A percentile compares a stretch with the other conserved stretches of the same genome.
These are phyloP conservation scores for Ephialtes manifestator DNA, from an alignment of 2,888 invertebrate species.

Conservation along the genomic window DNA sequence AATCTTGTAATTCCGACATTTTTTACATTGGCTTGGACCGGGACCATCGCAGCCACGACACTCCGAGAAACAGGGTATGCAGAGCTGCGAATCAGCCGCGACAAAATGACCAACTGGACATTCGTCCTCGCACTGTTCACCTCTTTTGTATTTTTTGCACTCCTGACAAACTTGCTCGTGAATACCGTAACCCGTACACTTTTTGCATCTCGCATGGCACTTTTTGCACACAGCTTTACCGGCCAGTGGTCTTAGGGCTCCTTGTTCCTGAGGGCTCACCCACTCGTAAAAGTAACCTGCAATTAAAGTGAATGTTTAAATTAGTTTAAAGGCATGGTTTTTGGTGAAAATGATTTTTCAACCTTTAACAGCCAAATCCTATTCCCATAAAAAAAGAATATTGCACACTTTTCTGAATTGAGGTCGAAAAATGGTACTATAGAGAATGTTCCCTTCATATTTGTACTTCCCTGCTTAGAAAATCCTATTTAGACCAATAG, in stretches of 20 bases:
- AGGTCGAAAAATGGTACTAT: slow-evolving; percentile 5
- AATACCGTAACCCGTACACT: slow-evolving; percentile 95
- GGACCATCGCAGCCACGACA: slow-evolving; percentile 95
- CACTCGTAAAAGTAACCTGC: slow-evolving; percentile 94
- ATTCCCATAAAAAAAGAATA: too few species aligned
- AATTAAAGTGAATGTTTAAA: slow-evolving; percentile 20
- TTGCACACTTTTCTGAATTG: background rate
- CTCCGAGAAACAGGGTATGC: slow-evolving; percentile 92
- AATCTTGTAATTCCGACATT: slow-evolving; percentile 93
- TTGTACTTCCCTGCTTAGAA: background rate
- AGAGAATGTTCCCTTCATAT: too few species aligned
- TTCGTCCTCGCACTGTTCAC: slow-evolving; percentile 96
- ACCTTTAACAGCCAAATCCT: background rate
- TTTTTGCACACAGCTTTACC: slow-evolving; percentile 96
- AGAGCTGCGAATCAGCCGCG: slow-evolving; percentile 90
- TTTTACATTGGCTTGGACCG: slow-evolving; percentile 91
- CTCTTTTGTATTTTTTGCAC: slow-evolving; percentile 94
- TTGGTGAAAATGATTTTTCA: background rate
- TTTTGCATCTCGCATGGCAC: slow-evolving; percentile 96
- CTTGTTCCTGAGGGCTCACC: slow-evolving; percentile 92
- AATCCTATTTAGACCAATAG: too few species aligned
- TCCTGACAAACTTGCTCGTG: slow-evolving; percentile 95
- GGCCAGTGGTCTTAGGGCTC: slow-evolving; percentile 91
- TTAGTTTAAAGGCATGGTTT: background rate
- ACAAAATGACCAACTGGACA: slow-evolving; percentile 95